A percentile compares a stretch with the other conserved stretches of the same genome.
Conservation (phyloP, 2,797 vertebrate genomes). For the Takifugu ocellatus region DNA sequence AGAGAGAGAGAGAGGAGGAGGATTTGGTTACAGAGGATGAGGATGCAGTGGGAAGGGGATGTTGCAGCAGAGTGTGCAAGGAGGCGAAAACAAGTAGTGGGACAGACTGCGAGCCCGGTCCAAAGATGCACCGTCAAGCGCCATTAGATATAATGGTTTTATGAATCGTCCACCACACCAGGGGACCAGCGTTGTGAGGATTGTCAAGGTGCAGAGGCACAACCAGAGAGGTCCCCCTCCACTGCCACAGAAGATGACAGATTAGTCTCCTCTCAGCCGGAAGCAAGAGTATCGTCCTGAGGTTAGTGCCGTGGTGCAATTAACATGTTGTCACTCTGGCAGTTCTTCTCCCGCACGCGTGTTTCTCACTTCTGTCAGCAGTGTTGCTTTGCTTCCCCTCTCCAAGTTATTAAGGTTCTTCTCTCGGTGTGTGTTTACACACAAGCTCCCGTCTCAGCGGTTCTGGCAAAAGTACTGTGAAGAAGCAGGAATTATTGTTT, state of each 20-base stretch:
- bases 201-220: slow-evolving; percentile 66
- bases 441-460: slow-evolving; percentile 11
- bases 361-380: neutral
- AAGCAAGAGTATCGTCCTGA: slow-evolving; percentile 54
- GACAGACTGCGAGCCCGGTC: slow-evolving; percentile 31
- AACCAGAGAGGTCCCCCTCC: slow-evolving; percentile 56
- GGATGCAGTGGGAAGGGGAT: slow-evolving; percentile 48
- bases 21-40: slow-evolving; percentile 48
- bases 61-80: slow-evolving; percentile 48
- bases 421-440: neutral
- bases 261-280: slow-evolving; percentile 66
- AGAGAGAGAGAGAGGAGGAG: slow-evolving; percentile 40
- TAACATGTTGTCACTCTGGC: slow-evolving; percentile 19
- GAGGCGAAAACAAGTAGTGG: slow-evolving; percentile 48
- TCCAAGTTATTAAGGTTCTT: no score
- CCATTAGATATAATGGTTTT: slow-evolving; percentile 12
- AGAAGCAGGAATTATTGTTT: slow-evolving; percentile 28
- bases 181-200: slow-evolving; percentile 65
- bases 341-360: slow-evolving; percentile 19
- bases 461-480: slow-evolving; percentile 6
- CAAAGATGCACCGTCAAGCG: slow-evolving; percentile 56
- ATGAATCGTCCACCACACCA: slow-evolving; percentile 37
- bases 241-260: slow-evolving; percentile 61
- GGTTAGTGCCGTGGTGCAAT: slow-evolving; percentile 61
- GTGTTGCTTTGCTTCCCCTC: no score